Percentiles rank a stretch among this genome's conserved stretches.
Evolutionary conservation across 2,797 vertebrate genomes (phyloP).

Genomic region (Lagodon rhomboides): DNA sequence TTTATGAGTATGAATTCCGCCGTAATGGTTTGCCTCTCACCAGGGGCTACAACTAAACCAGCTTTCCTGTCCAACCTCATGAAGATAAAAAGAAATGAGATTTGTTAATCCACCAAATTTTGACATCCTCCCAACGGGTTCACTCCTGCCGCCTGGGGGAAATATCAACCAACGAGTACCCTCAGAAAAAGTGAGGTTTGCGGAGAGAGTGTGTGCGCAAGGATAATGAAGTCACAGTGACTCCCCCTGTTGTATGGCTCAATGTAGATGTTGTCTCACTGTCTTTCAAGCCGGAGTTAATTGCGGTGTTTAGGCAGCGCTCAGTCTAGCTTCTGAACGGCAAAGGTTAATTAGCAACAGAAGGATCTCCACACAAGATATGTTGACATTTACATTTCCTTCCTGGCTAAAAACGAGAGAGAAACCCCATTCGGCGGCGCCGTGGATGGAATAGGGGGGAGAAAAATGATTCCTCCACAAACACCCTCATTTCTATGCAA

Average conservation of each 20-base stretch:
- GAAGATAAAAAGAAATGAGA: conserved; percentile 80
- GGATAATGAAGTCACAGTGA: conserved; percentile 73
- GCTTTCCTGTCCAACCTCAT: conserved; percentile 60
- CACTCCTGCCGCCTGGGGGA: conserved; percentile 57
- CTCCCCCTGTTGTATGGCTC: conserved; percentile 45
- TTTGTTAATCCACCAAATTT: conserved; percentile 77
- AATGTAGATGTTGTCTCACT: conserved; percentile 77
- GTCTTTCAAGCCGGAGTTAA: conserved; percentile 79
- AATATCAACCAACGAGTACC: conserved; percentile 58
- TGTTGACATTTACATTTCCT: conserved; percentile 85
- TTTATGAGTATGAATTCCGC: conserved; percentile 71
- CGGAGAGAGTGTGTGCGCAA: conserved; percentile 30
- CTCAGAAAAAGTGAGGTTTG: conserved; percentile 49
- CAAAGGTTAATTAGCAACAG: conserved; percentile 88
- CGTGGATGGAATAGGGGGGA: conserved; percentile 60
- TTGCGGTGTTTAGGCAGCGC: conserved; percentile 83
- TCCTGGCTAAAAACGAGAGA: conserved; percentile 72
- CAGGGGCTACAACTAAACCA: conserved; percentile 65
- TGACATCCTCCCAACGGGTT: conserved; percentile 63
- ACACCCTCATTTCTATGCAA: conserved; percentile 84
- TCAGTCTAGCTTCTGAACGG: conserved; percentile 72
- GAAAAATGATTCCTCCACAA: conserved; percentile 70
- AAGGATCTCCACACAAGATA: conserved; percentile 80
- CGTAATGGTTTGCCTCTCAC: conserved; percentile 67
- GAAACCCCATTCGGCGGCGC: conserved; percentile 64